Percentiles rank a stretch among this genome's conserved stretches.
Evolutionary conservation across 35 echinoderm and acorn worm species (phyloP).

Genomic region (Strongylocentrotus purpuratus): DNA sequence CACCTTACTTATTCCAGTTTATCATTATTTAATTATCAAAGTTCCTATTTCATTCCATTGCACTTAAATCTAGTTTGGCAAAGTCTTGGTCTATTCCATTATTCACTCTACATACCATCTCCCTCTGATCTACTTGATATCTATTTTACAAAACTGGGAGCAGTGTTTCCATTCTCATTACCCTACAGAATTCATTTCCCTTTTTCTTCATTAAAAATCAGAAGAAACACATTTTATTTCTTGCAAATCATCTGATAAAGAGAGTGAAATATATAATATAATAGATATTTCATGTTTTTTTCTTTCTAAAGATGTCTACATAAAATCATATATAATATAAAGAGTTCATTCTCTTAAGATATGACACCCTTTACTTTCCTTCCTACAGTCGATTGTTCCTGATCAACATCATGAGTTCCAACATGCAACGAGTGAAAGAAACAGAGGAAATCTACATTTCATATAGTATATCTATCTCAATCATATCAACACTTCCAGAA

Average conservation of each 20-base stretch:
- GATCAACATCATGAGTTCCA: not conserved
- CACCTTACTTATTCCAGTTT: not conserved
- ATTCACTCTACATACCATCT: not conserved
- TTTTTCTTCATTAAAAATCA: not conserved
- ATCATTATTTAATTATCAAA: not conserved
- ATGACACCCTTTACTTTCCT: not conserved
- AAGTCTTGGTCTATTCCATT: not conserved
- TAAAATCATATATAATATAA: not conserved
- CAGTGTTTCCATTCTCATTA: not conserved
- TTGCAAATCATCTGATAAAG: not conserved
- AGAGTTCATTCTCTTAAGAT: not conserved
- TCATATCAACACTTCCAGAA: not conserved
- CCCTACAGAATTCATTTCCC: not conserved
- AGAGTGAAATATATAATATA: not conserved
- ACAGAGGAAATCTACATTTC: not conserved
- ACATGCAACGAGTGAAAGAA: not conserved
- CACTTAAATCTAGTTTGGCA: not conserved
- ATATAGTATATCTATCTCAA: not conserved
- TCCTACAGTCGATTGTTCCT: not conserved
- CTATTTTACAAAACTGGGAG: not conserved
- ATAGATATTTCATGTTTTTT: not conserved
- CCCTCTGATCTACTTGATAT: not conserved
- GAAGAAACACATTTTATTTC: not conserved
- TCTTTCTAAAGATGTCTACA: not conserved
- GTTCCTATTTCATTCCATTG: not conserved